phyloP scores from a whole-genome alignment of 2,888 invertebrate genomes.

The Dyspetes luteomarginatus region DNA sequence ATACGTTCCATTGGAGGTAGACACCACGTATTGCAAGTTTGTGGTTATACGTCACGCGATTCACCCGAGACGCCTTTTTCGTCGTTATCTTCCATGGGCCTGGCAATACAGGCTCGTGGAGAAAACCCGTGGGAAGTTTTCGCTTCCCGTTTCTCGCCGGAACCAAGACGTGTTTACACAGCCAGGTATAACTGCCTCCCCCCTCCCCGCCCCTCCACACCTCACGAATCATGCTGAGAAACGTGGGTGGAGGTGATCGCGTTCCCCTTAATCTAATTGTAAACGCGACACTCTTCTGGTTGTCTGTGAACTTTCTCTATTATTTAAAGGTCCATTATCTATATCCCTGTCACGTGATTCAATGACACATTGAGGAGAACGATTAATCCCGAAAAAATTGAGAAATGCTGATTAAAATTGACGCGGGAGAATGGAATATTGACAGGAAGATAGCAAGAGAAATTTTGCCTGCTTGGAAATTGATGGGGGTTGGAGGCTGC shows the following conservation, averaged over 20 bases:
- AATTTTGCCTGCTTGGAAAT: too few species aligned
- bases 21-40: not conserved
- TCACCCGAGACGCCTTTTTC: constrained; percentile 50
- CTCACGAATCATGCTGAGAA: constrained; percentile 2
- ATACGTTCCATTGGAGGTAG: not conserved
- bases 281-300: constrained; percentile 30
- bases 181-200: not conserved
- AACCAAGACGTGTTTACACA: constrained; percentile 23
- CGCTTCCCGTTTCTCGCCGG: constrained; percentile 37
- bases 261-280: constrained; percentile 38
- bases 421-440: too few species aligned
- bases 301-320: constrained; percentile 27
- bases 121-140: constrained; percentile 62
- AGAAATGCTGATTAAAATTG: not conserved
- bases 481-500: too few species aligned
- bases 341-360: not conserved
- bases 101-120: constrained; percentile 18
- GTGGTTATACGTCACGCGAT: constrained; percentile 52
- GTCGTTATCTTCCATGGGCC: constrained; percentile 43
- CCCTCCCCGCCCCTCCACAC: not conserved
- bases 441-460: too few species aligned
- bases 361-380: not conserved
- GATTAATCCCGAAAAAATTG: not conserved
- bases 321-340: not conserved
- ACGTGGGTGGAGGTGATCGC: constrained; percentile 54